These are phyloP conservation scores for Rhipidura dahli DNA, from an alignment of 2,113 vertebrate species.

Conservation along the genomic window DNA sequence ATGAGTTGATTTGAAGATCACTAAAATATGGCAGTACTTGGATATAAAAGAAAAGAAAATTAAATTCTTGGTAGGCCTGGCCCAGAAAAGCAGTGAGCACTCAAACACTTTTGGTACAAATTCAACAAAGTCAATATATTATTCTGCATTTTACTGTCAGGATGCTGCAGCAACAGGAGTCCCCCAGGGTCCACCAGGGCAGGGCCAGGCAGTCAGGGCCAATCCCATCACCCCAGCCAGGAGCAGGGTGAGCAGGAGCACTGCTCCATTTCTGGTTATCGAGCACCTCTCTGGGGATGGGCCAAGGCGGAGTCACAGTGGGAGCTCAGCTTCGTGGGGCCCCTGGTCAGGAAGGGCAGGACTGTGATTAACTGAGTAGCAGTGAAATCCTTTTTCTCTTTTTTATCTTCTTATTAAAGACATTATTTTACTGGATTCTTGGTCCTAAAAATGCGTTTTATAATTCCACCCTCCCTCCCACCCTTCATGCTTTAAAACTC, in stretches of 20 bases:
- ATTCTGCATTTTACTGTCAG: neutral
- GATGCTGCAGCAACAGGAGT: neutral
- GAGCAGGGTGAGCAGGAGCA: neutral
- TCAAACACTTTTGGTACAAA: neutral
- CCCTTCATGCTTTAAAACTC: neutral
- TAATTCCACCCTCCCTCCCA: neutral
- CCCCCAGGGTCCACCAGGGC: fast-evolving
- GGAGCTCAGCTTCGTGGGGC: neutral
- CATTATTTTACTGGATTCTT: neutral
- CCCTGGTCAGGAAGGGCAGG: neutral
- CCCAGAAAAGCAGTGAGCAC: neutral
- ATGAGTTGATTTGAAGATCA: neutral
- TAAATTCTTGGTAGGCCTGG: neutral
- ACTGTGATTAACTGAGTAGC: neutral
- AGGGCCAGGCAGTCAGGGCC: neutral
- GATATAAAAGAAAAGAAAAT: neutral
- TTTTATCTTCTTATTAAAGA: neutral
- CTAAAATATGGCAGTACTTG: neutral
- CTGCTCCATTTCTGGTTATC: fast-evolving
- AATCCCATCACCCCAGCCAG: neutral
- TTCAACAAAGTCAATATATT: neutral
- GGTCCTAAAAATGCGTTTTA: neutral
- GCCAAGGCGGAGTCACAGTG: too few species aligned
- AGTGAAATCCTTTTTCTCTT: neutral
- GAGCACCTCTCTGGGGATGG: neutral